Percentiles rank a stretch among this genome's conserved stretches.
phyloP scores from a whole-genome alignment of 2,888 invertebrate genomes.

The Endotricha flammealis region DNA sequence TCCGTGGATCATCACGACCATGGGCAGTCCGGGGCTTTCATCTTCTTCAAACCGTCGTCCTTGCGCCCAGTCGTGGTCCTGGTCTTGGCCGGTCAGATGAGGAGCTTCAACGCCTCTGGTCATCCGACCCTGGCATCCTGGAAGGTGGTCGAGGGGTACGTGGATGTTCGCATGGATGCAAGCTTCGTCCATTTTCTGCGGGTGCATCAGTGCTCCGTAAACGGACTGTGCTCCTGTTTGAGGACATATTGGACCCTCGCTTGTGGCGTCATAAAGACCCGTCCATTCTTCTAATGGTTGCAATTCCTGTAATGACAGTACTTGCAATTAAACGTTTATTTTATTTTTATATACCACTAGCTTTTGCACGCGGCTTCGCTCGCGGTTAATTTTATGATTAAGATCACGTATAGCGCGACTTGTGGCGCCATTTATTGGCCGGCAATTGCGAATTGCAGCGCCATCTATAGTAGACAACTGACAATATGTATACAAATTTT shows the following conservation, averaged over 20 bases:
- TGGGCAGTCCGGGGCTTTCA: conserved; percentile 35
- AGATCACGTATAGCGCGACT: no score
- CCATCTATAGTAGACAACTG: no score
- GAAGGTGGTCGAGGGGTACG: conserved; percentile 43
- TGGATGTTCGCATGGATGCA: conserved; percentile 64
- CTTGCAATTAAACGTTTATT: no score
- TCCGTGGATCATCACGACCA: conserved; percentile 64
- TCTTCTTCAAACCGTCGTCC: no score
- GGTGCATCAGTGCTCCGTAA: conserved; percentile 44
- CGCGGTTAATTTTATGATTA: no score
- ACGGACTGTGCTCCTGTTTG: conserved; percentile 74
- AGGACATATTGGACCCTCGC: conserved; percentile 79
- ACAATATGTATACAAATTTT: no score
- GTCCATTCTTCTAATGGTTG: conserved; percentile 71
- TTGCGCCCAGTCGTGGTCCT: conserved; percentile 15
- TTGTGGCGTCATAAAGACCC: conserved; percentile 69
- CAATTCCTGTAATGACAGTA: conserved; percentile 60
- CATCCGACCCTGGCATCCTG: conserved; percentile 9
- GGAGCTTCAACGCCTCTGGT: conserved; percentile 11
- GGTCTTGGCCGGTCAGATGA: conserved; percentile 19
- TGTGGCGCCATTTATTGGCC: no score
- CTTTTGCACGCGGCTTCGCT: no score
- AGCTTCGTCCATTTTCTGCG: conserved; percentile 44
- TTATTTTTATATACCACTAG: no score
- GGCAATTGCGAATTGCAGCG: no score